Base-by-base conservation (phyloP, 1,140 invertebrate genomes). In the Gonatopus flavifemur region DNA sequence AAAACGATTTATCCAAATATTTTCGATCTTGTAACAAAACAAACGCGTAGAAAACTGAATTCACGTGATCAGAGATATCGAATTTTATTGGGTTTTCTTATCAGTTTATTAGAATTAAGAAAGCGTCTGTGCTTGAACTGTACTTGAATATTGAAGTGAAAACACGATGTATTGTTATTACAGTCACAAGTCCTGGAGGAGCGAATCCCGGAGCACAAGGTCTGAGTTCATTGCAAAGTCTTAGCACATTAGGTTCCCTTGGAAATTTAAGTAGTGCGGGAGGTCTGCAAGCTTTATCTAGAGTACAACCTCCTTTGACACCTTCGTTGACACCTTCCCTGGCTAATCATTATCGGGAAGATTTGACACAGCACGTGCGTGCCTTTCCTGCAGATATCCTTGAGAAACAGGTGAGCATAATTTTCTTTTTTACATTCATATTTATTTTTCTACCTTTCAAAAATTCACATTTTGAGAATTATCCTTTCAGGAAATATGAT, bases 311-410 rank as follows among this genome's bases (percentile, higher is more conserved):
- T 50, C 76, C 76, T 10, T 50, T 77, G 13, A 77, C 70, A 49
- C 88, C 88, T 32, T 86, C 87, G 69, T 80, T 96, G 61, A 93
- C 91, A 64, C 90, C 93, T 28, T 93, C 90, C 53, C 81, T 96
- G 59, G 88, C 90, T 52, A 93, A 96, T 80, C 92, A 96, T 80
- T 93, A 92, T 78, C 85, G 93, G 57, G 86, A 92, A 72, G 90
- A 95, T 78, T 82, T 97, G 57, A 92, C 93, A 50, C 84, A 86
- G 65, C 95, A 98, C 77, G 93, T 97, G 44, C 85, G 86, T 55
- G 90, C 89, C 37, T 97, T 94, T 90, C 91, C 91, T 48, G 91
- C 91, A 12, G 93, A 97, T 67, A 86, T 89, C 64, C 81, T 94
- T 52, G 94, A 97, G 78, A 93, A 91, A 84, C 93, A 96, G 86